Conservation (phyloP, 2,113 vertebrate genomes). For the Tragelaphus imberbis region DNA sequence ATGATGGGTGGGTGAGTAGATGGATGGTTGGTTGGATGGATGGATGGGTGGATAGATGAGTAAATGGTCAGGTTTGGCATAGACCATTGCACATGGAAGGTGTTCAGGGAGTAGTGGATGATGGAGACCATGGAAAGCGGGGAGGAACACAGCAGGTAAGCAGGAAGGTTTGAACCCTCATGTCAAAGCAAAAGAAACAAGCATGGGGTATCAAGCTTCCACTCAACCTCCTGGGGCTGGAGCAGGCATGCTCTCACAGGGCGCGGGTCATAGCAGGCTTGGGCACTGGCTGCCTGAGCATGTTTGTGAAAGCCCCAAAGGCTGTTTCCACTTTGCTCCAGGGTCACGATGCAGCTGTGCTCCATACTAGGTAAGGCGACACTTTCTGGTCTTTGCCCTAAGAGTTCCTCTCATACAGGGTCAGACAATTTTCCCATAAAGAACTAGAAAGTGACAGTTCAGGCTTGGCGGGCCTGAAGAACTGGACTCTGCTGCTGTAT, state of each 20-base stretch:
- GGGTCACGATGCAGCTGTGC: fast-evolving
- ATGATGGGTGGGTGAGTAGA: not conserved
- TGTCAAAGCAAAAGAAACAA: not conserved
- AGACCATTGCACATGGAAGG: not conserved
- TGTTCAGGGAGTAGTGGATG: not conserved
- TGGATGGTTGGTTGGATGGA: too few relatives aligned
- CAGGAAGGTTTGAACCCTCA: not conserved
- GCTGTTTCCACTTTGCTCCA: too few relatives aligned
- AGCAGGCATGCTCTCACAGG: fast-evolving
- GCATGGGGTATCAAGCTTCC: fast-evolving
- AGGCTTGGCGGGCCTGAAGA: not conserved
- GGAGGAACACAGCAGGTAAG: not conserved
- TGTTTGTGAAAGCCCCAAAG: fast-evolving
- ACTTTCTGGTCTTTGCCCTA: not conserved
- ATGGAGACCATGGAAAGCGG: fast-evolving
- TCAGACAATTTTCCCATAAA: too few relatives aligned
- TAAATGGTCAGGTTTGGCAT: not conserved
- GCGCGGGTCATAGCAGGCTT: fast-evolving
- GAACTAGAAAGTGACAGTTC: too few relatives aligned
- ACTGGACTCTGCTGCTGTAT: fast-evolving
- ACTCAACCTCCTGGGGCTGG: not conserved
- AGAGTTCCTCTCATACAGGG: not conserved
- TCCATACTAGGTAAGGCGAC: not conserved
- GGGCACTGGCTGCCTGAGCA: not conserved
- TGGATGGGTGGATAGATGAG: not conserved